phyloP scores from a whole-genome alignment of 53 echinoderm and acorn worm genomes.

The Holothuria scabra region DNA sequence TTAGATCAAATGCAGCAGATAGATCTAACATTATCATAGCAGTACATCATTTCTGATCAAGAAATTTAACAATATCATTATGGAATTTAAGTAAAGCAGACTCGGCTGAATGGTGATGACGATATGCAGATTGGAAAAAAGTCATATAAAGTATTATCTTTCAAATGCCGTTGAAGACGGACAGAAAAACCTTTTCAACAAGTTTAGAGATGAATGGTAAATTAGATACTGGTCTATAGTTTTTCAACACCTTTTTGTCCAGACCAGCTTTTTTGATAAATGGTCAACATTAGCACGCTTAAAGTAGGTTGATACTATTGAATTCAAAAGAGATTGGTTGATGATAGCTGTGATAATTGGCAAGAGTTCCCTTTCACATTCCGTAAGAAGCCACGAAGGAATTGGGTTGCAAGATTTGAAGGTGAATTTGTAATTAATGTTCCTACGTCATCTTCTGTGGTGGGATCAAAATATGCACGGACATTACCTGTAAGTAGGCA shows the following conservation, averaged over 20 bases:
- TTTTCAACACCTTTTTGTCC: constrained; percentile 14
- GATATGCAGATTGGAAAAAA: constrained; percentile 35
- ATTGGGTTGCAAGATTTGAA: constrained; percentile 25
- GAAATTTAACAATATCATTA: constrained; percentile 7
- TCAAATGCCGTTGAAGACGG: constrained; percentile 10
- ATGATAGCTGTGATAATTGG: constrained; percentile 44
- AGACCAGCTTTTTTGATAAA: constrained; percentile 27
- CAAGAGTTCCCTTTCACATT: constrained; percentile 20
- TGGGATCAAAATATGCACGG: too few species aligned
- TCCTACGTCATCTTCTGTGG: too few species aligned
- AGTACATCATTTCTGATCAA: constrained; percentile 11
- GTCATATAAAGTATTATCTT: constrained; percentile 37
- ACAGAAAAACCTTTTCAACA: constrained; percentile 10
- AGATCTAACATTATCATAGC: constrained; percentile 21
- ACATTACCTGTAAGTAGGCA: too few species aligned
- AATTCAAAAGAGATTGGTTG: constrained; percentile 31
- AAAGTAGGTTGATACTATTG: not conserved
- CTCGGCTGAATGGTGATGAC: constrained; percentile 22
- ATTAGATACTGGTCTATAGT: constrained; percentile 34
- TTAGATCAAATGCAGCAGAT: constrained; percentile 24
- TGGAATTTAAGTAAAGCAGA: constrained; percentile 19
- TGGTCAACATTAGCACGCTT: constrained; percentile 37
- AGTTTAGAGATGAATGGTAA: constrained; percentile 32
- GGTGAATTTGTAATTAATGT: constrained; percentile 15
- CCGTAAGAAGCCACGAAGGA: constrained; percentile 38